A percentile compares a stretch with the other conserved stretches of the same genome.
Conservation (phyloP, 2,797 vertebrate species). For the Argya squamiceps region DNA sequence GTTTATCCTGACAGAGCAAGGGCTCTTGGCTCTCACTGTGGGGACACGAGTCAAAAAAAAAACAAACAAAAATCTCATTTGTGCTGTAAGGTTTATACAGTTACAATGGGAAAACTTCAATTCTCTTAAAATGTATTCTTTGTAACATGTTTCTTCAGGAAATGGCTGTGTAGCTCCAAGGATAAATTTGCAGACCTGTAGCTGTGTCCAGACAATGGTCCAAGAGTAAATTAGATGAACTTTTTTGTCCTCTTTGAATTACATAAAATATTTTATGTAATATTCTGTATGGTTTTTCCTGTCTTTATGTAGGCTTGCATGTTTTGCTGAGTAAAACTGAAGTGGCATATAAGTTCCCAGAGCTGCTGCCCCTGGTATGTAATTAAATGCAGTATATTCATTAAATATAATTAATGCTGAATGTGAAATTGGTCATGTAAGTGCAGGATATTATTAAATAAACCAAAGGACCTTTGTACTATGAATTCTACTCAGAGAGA, state of each 20-base stretch:
- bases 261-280: not conserved
- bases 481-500: not conserved
- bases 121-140: not conserved
- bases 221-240: not conserved
- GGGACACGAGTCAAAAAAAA: not conserved
- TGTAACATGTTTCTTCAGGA: not conserved
- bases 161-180: not conserved
- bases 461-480: not conserved
- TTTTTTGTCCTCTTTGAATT: not conserved
- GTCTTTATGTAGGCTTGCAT: conserved; percentile 85
- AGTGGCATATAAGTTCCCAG: conserved; percentile 91
- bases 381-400: not conserved
- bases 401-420: not conserved
- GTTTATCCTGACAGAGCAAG: not conserved
- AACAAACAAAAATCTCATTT: not conserved
- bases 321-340: conserved; percentile 93
- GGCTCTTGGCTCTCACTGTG: not conserved
- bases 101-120: not conserved
- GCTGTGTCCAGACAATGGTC: not conserved
- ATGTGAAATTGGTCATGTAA: not conserved
- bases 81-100: not conserved
- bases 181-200: not conserved
- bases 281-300: not conserved
- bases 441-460: not conserved
- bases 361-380: conserved; percentile 91